Evolutionary conservation across 2,113 vertebrate species (phyloP).

Genomic region (Mystacornis crossleyi): DNA sequence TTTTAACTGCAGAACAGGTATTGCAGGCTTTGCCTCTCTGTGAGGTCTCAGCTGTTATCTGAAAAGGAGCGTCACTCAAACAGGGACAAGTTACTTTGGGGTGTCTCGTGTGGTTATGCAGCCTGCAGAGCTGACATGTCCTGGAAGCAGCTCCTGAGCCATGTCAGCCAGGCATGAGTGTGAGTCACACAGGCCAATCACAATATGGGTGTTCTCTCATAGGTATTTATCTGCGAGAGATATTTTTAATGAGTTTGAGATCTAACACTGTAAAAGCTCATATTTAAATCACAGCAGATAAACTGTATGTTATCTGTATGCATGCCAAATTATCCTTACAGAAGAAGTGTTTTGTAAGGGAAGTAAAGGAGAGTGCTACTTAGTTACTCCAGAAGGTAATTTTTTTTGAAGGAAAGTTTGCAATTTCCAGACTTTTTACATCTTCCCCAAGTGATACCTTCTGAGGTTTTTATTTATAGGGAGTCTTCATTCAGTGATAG

Average conservation of each 20-base stretch:
- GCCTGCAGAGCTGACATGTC: background rate
- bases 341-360: background rate
- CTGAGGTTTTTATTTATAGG: background rate
- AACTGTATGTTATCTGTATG: background rate
- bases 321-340: background rate
- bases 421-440: background rate
- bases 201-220: background rate
- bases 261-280: background rate
- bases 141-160: background rate
- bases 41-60: background rate
- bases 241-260: background rate
- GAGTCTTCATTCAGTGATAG: background rate
- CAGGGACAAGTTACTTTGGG: background rate
- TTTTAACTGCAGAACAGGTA: constrained; percentile 20
- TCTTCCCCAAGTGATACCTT: background rate
- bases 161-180: background rate
- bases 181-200: background rate
- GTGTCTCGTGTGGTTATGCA: background rate
- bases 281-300: background rate
- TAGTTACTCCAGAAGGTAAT: background rate
- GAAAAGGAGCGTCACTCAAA: constrained; percentile 27
- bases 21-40: constrained; percentile 22
- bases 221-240: background rate
- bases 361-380: background rate
- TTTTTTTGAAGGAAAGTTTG: background rate